Evolutionary conservation across 1,140 invertebrate genomes (phyloP), one percentile per base, ranked within the genome.

Genomic region (Halictus rubicundus): DNA sequence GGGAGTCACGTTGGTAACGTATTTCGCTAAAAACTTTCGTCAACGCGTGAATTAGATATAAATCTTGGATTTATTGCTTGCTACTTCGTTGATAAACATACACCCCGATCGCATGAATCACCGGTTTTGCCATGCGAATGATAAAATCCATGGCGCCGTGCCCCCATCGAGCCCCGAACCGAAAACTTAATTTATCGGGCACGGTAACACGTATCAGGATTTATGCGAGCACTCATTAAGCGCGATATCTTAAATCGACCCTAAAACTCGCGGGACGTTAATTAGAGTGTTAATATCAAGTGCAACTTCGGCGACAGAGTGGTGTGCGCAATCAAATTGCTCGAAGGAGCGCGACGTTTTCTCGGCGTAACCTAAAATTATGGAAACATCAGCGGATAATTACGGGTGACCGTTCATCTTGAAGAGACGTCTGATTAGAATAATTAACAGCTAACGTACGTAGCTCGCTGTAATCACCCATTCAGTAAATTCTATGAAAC

Each of bases 401-500:
- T 68, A 68, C 57, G 49, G 49, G 16, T 66, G 73, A 76, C 74
- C 64, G 64, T 76, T 68, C 54, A 32, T 68, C 39, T 68, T 46
- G 52, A 68, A 68, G 54, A 39, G 37, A 68, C 37, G 68, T 42
- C 27, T 32, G 42, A 64, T 71, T 25, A 39, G 46, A 63, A 57
- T 32, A 63, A 78, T 78, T 78, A 78, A 78, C 27, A 60, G 27
- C 42, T 12, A 54, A 27, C 68, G 21, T 27, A 49, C 42, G 57
- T n/a, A n/a, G n/a, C 19, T n/a, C 19, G 23, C 32, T 23, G 52
- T 54, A 64, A 78, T 78, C 75, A 64, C 19, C 68, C 46, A 64
- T 78, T 78, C 68, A 61, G 59, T 54, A 37, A 71, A 71, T 78
- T 78, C 75, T 54, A 78, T 19, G 75, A 64, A 71, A 78, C 75